Percentiles rank a stretch among this genome's conserved stretches.
phyloP scores from a whole-genome alignment of 1,140 invertebrate genomes.

The Euura saliciscinereae region DNA sequence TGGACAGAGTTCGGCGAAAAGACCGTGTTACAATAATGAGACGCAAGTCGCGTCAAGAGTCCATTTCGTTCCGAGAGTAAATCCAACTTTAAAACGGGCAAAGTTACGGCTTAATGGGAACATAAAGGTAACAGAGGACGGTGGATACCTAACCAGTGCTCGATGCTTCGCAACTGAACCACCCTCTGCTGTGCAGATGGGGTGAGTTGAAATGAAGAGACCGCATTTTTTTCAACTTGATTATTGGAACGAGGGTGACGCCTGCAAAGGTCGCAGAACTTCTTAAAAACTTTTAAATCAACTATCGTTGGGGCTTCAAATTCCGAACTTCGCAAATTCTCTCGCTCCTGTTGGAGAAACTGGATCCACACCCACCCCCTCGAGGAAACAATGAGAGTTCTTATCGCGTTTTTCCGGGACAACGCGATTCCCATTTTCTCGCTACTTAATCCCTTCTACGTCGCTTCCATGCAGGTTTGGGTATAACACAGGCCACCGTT shows the following conservation, averaged over 20 bases:
- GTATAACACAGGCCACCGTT: background rate
- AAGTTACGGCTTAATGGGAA: constrained; percentile 28
- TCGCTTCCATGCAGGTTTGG: background rate
- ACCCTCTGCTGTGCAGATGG: background rate
- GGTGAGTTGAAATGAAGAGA: constrained; percentile 28
- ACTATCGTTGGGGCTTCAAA: background rate
- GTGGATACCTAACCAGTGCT: constrained; percentile 1
- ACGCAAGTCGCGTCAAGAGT: background rate
- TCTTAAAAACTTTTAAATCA: background rate
- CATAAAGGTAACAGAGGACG: constrained; percentile 27
- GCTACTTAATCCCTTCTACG: background rate
- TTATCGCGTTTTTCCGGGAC: background rate
- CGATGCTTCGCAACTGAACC: background rate
- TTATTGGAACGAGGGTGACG: constrained; percentile 42
- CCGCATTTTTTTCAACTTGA: constrained; percentile 54
- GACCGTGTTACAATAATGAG: constrained; percentile 5
- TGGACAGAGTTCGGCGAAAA: background rate
- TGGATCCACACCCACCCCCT: background rate
- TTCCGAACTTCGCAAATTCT: too few species aligned
- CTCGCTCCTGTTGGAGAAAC: too few species aligned
- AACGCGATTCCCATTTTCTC: background rate
- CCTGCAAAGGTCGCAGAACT: constrained; percentile 20
- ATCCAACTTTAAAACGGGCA: constrained; percentile 13
- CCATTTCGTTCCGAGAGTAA: background rate
- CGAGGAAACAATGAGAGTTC: background rate